Conservation (phyloP, 2,888 invertebrate genomes). For the Ophion costatus region DNA sequence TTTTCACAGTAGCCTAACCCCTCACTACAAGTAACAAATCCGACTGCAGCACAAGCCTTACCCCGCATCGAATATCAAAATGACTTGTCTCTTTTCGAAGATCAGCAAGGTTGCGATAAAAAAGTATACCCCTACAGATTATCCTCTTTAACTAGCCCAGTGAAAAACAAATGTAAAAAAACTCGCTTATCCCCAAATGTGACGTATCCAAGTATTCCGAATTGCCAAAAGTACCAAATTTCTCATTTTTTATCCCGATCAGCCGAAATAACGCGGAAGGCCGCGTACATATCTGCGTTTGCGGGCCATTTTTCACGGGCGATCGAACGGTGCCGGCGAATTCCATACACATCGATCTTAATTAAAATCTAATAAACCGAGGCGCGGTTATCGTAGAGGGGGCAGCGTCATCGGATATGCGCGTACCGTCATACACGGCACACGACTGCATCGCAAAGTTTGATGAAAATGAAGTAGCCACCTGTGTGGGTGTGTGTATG, state of each 20-base stretch:
- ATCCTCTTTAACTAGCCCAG: too few relatives aligned
- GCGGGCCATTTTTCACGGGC: not conserved
- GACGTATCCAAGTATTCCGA: not conserved
- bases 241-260: not conserved
- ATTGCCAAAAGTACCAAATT: not conserved
- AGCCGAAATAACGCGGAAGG: too few relatives aligned
- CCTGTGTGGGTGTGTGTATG: not conserved
- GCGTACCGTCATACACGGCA: not conserved
- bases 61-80: not conserved
- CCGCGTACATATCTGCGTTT: not conserved
- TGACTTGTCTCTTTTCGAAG: too few relatives aligned
- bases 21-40: not conserved
- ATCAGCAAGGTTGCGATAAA: too few relatives aligned
- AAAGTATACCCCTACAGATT: too few relatives aligned
- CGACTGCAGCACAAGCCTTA: not conserved
- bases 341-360: slow-evolving; percentile 6
- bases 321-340: not conserved
- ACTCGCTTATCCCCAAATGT: not conserved
- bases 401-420: not conserved
- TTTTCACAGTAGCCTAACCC: too few relatives aligned
- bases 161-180: not conserved
- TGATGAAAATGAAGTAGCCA: slow-evolving; percentile 25
- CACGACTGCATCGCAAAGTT: slow-evolving; percentile 10
- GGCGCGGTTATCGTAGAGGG: slow-evolving; percentile 4
- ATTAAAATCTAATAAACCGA: slow-evolving; percentile 35